These are phyloP conservation scores for Micropterix aruncella DNA, from an alignment of 2,888 invertebrate genomes.

Conservation along the genomic window DNA sequence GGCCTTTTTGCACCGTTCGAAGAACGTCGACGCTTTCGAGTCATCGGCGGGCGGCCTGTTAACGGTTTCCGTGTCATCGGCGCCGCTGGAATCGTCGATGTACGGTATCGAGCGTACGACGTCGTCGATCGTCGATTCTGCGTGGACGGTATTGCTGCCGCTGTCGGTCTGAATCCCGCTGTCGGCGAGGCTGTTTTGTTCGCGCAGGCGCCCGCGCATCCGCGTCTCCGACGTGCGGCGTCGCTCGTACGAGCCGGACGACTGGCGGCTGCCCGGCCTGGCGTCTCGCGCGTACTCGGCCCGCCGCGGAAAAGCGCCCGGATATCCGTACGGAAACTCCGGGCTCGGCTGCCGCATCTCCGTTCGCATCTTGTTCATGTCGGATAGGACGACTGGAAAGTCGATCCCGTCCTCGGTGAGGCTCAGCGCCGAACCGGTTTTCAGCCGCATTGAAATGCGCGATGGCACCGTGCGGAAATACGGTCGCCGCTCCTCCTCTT, in stretches of 20 bases:
- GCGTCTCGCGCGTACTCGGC: not conserved
- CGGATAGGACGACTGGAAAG: not conserved
- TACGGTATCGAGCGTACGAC: slow-evolving; percentile 7
- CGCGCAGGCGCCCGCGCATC: not conserved
- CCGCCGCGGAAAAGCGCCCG: not conserved
- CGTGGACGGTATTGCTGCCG: slow-evolving; percentile 26
- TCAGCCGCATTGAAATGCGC: not conserved
- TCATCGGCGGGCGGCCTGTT: slow-evolving; percentile 18
- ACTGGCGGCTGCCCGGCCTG: not conserved
- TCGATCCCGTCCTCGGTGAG: not conserved
- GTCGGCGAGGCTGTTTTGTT: slow-evolving; percentile 27
- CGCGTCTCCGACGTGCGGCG: not conserved
- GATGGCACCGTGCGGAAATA: not conserved
- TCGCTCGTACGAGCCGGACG: not conserved
- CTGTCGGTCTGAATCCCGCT: slow-evolving; percentile 36
- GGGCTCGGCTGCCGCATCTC: not conserved
- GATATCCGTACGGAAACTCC: not conserved
- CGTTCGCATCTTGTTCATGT: not conserved
- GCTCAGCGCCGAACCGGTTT: not conserved
- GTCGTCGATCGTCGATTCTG: slow-evolving; percentile 16
- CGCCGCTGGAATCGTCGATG: not conserved
- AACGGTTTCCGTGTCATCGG: not conserved
- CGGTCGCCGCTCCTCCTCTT: not conserved
- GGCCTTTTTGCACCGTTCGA: slow-evolving; percentile 34
- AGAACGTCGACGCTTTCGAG: slow-evolving; percentile 33